Evolutionary conservation across 30 jellyfish, hydroid and myxozoan species (phyloP), one percentile per base, ranked within the genome.

Genomic region (Chironex yamaguchii): DNA sequence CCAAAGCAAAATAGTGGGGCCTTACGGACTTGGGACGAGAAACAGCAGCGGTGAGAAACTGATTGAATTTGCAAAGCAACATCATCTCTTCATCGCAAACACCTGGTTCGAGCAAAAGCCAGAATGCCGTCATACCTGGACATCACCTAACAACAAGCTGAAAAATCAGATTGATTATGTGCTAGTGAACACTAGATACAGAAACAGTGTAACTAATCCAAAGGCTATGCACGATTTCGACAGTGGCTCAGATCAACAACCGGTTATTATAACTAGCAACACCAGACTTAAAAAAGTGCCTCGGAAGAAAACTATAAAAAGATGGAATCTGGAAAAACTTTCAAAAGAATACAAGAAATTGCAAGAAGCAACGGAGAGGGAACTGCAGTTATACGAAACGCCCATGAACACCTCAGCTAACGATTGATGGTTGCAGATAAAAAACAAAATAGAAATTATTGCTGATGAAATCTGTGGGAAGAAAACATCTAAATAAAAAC

Each of bases 31-130:
- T 17, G 79, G 86, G 2, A 29, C 36, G 20, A 73, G 86, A 73
- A 73, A 36, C 22, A 49, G 24, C 2, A 73, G 42, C 14, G 80
- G 86, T 13, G 79, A 49, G 3, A 29, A 22, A 31, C 86, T 73
- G 11, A 49, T 49, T 17, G 79, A 73, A 6, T 73, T 73, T 65
- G 36, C 79, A 78, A 73, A 2, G 36, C n/a, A 71, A n/a, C 30
- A 32, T 9, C 22, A 23, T 1, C 78, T 49, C 11, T 2, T 36
- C 17, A 0, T 36, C n/a, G 2, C 49, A 2, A 73, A 36, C 49
- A 73, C 86, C 11, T 36, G 86, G 79, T 73, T 73, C 26, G 79
- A 73, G 86, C 86, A 73, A 25, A 22, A 25, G 13, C 13, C 1
- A 32, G 49, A 29, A n/a, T 3, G 25, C 22, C 32, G 9, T 29